Evolutionary conservation across 2,888 invertebrate species (phyloP).

Genomic region (Aproaerema taeniolella): DNA sequence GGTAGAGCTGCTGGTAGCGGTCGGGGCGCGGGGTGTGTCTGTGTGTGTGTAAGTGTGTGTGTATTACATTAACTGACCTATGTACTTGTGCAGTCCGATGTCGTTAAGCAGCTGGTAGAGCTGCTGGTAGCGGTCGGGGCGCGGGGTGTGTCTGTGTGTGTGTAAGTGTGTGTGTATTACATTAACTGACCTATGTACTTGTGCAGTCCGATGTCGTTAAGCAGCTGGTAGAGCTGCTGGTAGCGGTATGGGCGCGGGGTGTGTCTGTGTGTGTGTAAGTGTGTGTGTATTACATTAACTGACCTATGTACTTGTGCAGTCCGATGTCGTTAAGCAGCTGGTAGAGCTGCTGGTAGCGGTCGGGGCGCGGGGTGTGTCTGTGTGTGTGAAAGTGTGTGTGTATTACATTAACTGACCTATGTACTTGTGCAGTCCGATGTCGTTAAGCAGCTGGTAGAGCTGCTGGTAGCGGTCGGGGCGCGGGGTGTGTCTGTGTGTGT

Average conservation of each 20-base stretch:
- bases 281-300: slow-evolving; percentile 31
- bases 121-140: slow-evolving; percentile 72
- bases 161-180: too few relatives aligned
- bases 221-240: slow-evolving; percentile 62
- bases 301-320: slow-evolving; percentile 86
- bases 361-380: too few relatives aligned
- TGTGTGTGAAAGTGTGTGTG: too few relatives aligned
- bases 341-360: slow-evolving; percentile 71
- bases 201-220: slow-evolving; percentile 83
- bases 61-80: slow-evolving; percentile 70
- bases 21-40: too few relatives aligned
- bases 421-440: slow-evolving; percentile 85
- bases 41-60: too few relatives aligned
- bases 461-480: slow-evolving; percentile 72
- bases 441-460: slow-evolving; percentile 72
- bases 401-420: slow-evolving; percentile 74
- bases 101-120: slow-evolving; percentile 74
- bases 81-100: slow-evolving; percentile 86
- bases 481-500: too few relatives aligned
- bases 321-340: slow-evolving; percentile 79
- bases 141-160: too few relatives aligned
- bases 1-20: slow-evolving; percentile 70
- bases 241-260: slow-evolving; percentile 73
- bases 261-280: too few relatives aligned
- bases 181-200: slow-evolving; percentile 83